Conservation (phyloP, 2,797 vertebrate genomes). For the Siniperca undulata region DNA sequence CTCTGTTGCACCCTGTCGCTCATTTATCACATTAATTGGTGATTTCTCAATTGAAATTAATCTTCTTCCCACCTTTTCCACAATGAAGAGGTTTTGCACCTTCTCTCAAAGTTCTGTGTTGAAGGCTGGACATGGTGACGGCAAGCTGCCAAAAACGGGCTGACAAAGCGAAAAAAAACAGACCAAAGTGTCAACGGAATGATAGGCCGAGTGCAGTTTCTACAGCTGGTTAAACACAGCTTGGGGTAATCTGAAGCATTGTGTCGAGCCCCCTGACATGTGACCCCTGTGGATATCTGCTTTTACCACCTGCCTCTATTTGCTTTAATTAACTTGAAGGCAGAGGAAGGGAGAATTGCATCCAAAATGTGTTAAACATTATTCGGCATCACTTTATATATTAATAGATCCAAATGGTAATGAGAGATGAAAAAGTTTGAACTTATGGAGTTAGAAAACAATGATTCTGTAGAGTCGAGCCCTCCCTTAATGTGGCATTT, state of each 20-base stretch:
- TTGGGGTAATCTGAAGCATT: slow-evolving; percentile 63
- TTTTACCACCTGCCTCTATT: slow-evolving; percentile 31
- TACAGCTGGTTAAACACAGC: slow-evolving; percentile 85
- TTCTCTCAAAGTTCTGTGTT: slow-evolving; percentile 27
- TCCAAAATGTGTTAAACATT: background rate
- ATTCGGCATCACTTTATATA: background rate
- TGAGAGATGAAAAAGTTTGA: background rate
- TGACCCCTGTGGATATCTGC: slow-evolving; percentile 59
- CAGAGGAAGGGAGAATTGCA: background rate
- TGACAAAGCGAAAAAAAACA: too few species aligned
- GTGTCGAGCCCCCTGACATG: slow-evolving; percentile 43
- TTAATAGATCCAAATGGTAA: background rate
- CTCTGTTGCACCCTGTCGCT: background rate
- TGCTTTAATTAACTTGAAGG: slow-evolving; percentile 50
- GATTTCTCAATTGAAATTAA: background rate
- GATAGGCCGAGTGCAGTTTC: slow-evolving; percentile 66
- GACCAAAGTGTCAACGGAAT: too few species aligned
- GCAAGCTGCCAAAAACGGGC: slow-evolving; percentile 55
- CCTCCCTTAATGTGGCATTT: background rate
- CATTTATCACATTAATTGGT: slow-evolving; percentile 23
- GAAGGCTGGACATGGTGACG: slow-evolving; percentile 38
- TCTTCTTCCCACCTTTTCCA: background rate
- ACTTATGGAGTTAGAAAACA: background rate
- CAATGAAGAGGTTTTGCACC: slow-evolving; percentile 33
- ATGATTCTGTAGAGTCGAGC: background rate